Evolutionary conservation across 92 coral and sea anemone genomes (phyloP).

Genomic region (Galaxea fascicularis): DNA sequence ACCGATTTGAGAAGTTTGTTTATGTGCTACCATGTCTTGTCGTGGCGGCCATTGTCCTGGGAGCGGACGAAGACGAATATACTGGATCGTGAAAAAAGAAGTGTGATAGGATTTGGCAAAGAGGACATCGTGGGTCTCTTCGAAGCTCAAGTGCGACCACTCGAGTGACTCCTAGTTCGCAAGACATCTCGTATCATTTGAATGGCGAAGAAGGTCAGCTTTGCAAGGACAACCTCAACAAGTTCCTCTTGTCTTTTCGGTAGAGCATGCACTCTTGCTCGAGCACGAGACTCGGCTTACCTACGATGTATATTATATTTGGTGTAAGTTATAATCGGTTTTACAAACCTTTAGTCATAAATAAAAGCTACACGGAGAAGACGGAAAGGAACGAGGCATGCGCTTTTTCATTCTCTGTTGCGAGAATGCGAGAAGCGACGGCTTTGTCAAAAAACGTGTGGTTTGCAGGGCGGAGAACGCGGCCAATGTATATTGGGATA

Average conservation of each 20-base stretch:
- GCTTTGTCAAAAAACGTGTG: neutral
- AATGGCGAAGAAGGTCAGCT: slow-evolving; percentile 8
- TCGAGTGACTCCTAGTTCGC: slow-evolving; percentile 10
- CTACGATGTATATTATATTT: too few relatives aligned
- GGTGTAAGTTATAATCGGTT: too few relatives aligned
- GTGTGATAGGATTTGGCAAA: too few relatives aligned
- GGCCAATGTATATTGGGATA: neutral
- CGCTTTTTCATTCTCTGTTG: neutral
- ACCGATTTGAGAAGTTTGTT: neutral
- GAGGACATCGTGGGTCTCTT: too few relatives aligned
- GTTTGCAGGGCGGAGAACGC: slow-evolving; percentile 24
- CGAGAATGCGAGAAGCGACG: neutral
- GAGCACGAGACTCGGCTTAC: too few relatives aligned
- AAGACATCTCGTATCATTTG: slow-evolving; percentile 3
- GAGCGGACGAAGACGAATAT: too few relatives aligned
- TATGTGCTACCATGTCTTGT: slow-evolving; percentile 7
- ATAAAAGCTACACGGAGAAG: neutral
- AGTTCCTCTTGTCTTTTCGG: too few relatives aligned
- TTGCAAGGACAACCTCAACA: too few relatives aligned
- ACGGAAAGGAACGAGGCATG: neutral
- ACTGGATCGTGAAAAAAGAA: too few relatives aligned
- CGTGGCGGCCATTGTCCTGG: slow-evolving; percentile 6
- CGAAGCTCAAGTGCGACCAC: too few relatives aligned
- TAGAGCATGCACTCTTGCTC: too few relatives aligned
- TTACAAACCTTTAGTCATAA: too few relatives aligned